Percentiles rank a stretch among this genome's conserved stretches.
phyloP scores from a whole-genome alignment of 1,140 invertebrate species.

The Drosophila saltans region DNA sequence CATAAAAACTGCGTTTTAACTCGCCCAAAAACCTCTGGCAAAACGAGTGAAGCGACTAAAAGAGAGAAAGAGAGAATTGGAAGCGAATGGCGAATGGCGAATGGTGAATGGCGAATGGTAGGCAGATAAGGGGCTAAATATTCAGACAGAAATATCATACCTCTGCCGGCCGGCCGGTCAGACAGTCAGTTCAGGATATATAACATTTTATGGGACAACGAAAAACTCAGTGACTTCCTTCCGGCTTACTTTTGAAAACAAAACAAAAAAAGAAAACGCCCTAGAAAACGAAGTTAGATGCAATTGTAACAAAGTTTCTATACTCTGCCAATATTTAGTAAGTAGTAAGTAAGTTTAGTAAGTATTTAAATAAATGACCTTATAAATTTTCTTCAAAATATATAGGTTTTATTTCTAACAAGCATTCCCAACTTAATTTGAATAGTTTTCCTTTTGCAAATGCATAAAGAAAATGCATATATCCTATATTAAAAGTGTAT shows the following conservation, averaged over 20 bases:
- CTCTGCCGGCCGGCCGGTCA: not conserved
- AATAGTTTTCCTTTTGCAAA: too few species aligned
- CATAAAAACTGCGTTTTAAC: conserved; percentile 77
- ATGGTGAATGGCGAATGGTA: not conserved
- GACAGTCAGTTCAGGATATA: conserved; percentile 58
- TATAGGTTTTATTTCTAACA: too few species aligned
- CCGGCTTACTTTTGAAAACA: conserved; percentile 61
- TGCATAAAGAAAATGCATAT: not conserved
- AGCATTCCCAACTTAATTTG: too few species aligned
- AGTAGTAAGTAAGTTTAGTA: too few species aligned
- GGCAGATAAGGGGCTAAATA: conserved; percentile 50
- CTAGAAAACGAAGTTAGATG: not conserved
- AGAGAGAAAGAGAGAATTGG: not conserved
- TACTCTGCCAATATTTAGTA: not conserved
- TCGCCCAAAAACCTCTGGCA: conserved; percentile 47
- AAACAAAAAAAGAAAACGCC: not conserved
- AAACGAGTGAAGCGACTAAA: conserved; percentile 16
- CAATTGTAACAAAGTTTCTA: not conserved
- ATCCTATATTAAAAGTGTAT: not conserved
- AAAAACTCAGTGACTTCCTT: conserved; percentile 75
- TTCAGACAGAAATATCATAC: conserved; percentile 34
- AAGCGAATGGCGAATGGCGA: too few species aligned
- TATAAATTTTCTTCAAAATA: too few species aligned
- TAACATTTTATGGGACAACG: conserved; percentile 76
- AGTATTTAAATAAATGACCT: too few species aligned